A percentile compares a stretch with the other conserved stretches of the same genome.
These are phyloP conservation scores for Eupithecia inturbata DNA, from an alignment of 2,888 invertebrate species.

Conservation along the genomic window DNA sequence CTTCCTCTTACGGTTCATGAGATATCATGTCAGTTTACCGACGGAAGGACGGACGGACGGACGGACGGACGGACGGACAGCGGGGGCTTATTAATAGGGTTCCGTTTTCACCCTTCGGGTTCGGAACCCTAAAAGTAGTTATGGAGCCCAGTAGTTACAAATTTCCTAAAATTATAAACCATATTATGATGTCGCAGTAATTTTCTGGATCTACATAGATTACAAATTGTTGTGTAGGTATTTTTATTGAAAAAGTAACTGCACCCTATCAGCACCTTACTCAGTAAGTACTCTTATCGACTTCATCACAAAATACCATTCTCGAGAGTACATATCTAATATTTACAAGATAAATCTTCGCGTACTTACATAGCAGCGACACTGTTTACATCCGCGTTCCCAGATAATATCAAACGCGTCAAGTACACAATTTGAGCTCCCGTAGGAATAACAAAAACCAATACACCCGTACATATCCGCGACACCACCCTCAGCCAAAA, in stretches of 20 bases:
- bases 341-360: neutral
- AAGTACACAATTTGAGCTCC: constrained; percentile 56
- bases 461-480: constrained; percentile 48
- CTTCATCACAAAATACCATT: constrained; percentile 7
- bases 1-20: too few species aligned
- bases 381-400: constrained; percentile 57
- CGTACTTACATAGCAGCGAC: constrained; percentile 60
- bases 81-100: too few species aligned
- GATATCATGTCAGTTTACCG: too few species aligned
- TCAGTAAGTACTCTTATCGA: neutral
- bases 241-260: neutral
- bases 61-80: too few species aligned
- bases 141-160: too few species aligned
- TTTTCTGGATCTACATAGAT: neutral
- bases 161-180: too few species aligned
- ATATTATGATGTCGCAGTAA: neutral
- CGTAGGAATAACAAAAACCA: constrained; percentile 55
- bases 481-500: constrained; percentile 54
- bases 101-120: too few species aligned
- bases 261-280: neutral
- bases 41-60: too few species aligned
- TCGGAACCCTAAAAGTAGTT: too few species aligned
- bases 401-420: constrained; percentile 52
- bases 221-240: neutral
- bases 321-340: neutral